Base-by-base conservation (phyloP, 2,113 vertebrate genomes). In the Pelmatolapia mariae region DNA sequence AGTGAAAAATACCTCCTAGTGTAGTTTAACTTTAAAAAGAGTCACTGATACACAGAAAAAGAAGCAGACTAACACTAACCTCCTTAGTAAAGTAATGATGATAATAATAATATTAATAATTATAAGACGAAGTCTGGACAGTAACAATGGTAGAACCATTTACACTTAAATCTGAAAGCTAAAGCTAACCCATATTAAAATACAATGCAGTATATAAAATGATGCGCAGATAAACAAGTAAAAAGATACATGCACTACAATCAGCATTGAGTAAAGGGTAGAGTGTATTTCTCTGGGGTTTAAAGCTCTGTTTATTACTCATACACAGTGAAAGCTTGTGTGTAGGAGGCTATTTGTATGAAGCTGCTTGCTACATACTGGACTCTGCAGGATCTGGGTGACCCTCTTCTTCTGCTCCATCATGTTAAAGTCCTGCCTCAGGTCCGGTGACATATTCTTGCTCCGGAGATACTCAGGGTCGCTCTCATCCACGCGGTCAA, bases 331-430 rank as follows among this genome's bases (percentile, higher is more conserved):
- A 91, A 86, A 81, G 88, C 66, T 71, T 71, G 80, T 92, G 89
- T 88, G 92, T 92, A 87, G 92, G 91, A 87, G 85, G 84, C 43
- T 66, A 82, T 47, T 89, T 43, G 63, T 38, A 78, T 7, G 3
- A 45, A 78, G 91, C 86, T 76, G 88, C 24, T 4, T 87, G 87
- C 66, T 89, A 97, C 98, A 96, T 94, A 99, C 98, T 66, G 98
- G 98, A 95, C 98, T 99, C 93, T 98, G 98, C 53, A 99, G 96
- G 91, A 99, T 99, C 94, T 98, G 98, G 91, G 98, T 99, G 87
- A 99, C 98, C 88, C 98, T 96, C 93, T 99, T 99, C 95, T 97
- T 98, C 92, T 99, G 98, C 93, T 98, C 98, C 98, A 99, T 99
- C 98, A 99, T 98, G 52, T 97, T 99, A 96, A 99, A 99, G 95